Conservation (phyloP, 2,888 invertebrate species). For the Drosophila merina region DNA sequence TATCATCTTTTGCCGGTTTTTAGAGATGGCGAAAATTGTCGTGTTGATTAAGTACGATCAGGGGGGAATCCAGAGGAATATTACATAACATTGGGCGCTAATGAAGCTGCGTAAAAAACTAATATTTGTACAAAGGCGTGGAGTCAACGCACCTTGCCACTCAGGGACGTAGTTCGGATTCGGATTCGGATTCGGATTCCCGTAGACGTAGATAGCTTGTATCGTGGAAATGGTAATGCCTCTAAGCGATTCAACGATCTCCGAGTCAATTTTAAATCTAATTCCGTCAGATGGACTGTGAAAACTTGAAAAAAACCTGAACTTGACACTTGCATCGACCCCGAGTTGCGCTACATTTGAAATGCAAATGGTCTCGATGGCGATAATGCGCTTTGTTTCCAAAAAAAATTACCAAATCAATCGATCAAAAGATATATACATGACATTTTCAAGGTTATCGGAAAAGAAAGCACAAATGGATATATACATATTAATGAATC, state of each 20-base stretch:
- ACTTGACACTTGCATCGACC: constrained; percentile 25
- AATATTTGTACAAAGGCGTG: constrained; percentile 29
- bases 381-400: neutral
- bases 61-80: neutral
- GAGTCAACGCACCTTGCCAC: constrained; percentile 18
- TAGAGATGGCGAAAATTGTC: constrained; percentile 39
- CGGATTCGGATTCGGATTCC: neutral
- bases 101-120: constrained; percentile 53
- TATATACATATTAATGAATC: neutral
- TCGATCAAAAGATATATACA: neutral
- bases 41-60: constrained; percentile 59
- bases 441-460: neutral
- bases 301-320: constrained; percentile 13
- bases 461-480: neutral
- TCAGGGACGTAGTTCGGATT: constrained; percentile 15
- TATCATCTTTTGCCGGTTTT: constrained; percentile 39
- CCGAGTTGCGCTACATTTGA: constrained; percentile 21
- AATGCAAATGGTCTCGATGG: constrained; percentile 26
- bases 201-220: neutral
- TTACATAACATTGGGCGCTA: constrained; percentile 50
- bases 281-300: constrained; percentile 16
- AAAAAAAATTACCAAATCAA: neutral
- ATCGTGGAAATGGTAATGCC: constrained; percentile 1
- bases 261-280: constrained; percentile 23
- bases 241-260: constrained; percentile 9